Percentiles rank a stretch among this genome's conserved stretches.
Conservation (phyloP, 2,888 invertebrate genomes). For the Ommatoiulus sabulosus region DNA sequence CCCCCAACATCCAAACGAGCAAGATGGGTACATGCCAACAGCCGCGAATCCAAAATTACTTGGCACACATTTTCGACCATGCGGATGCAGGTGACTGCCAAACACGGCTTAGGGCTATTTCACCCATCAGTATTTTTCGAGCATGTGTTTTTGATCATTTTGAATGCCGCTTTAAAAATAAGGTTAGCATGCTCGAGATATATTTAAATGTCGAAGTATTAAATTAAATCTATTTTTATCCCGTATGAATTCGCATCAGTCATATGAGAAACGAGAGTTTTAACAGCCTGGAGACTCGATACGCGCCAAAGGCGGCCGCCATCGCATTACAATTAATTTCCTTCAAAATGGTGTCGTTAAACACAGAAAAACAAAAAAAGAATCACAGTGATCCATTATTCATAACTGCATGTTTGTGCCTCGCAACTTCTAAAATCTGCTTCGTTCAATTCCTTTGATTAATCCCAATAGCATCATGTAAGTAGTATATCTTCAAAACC, state of each 20-base stretch:
- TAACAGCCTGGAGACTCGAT: background rate
- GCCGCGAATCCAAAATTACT: slow-evolving; percentile 38
- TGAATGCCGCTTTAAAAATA: background rate
- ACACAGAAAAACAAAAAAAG: background rate
- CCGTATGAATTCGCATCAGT: background rate
- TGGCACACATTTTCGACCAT: slow-evolving; percentile 29
- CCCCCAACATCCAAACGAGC: background rate
- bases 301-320: too few relatives aligned
- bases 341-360: background rate
- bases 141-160: background rate
- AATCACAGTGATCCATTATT: background rate
- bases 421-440: background rate
- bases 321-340: too few relatives aligned
- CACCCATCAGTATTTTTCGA: slow-evolving; percentile 2
- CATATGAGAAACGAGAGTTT: background rate
- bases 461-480: background rate
- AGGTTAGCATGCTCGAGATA: background rate
- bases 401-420: background rate
- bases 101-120: slow-evolving; percentile 16
- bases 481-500: background rate
- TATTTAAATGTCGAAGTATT: background rate
- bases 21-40: slow-evolving; percentile 39
- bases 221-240: slow-evolving; percentile 28
- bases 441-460: background rate
- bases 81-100: slow-evolving; percentile 1